phyloP scores from a whole-genome alignment of 2,797 vertebrate species.

The Hafferia zeledoni region DNA sequence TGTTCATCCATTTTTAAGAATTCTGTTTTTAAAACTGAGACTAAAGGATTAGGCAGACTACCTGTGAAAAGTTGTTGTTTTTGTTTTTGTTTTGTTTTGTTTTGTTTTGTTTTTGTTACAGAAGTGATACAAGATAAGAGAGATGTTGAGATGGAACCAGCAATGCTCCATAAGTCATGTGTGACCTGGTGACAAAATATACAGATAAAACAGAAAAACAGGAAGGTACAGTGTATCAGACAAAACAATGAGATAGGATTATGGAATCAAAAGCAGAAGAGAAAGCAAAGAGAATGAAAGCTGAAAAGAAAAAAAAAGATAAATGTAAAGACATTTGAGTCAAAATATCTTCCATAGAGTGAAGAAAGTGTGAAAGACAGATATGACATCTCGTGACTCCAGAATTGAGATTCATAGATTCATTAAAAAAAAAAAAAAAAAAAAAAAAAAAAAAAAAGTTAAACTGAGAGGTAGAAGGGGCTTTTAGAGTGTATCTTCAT shows the following conservation, averaged over 20 bases:
- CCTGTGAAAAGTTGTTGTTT: not conserved
- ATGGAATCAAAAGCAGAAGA: not conserved
- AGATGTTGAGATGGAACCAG: not conserved
- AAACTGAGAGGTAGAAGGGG: not conserved
- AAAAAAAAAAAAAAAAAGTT: not conserved
- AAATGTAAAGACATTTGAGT: not conserved
- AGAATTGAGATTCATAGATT: not conserved
- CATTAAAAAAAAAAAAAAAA: not conserved
- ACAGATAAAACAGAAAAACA: not conserved
- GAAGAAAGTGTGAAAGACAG: not conserved
- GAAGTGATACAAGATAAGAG: not conserved
- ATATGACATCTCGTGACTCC: not conserved
- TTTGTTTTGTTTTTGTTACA: too few species aligned
- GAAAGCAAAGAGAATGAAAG: not conserved
- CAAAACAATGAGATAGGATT: not conserved
- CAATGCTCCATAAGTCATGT: rapidly evolving
- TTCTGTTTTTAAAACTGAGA: not conserved
- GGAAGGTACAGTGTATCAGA: rapidly evolving
- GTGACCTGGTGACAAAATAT: not conserved
- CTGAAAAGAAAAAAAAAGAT: not conserved
- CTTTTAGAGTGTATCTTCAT: not conserved
- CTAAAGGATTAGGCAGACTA: not conserved
- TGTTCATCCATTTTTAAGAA: too few species aligned
- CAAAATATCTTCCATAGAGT: not conserved
- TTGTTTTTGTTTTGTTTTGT: too few species aligned